Base-by-base conservation (phyloP, 2,113 vertebrate genomes). In the Procavia capensis region DNA sequence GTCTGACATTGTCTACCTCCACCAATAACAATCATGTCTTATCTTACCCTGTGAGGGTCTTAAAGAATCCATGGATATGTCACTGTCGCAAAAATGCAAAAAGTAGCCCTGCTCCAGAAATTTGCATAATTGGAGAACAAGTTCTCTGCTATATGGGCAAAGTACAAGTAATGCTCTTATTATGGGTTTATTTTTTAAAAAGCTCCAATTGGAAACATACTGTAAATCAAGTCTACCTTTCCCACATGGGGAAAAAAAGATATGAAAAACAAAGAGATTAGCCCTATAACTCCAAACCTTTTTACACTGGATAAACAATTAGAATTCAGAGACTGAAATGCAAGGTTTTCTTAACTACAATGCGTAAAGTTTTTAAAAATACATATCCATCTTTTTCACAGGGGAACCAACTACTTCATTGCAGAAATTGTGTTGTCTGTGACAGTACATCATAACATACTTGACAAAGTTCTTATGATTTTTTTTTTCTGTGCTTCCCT, bases 91-190 rank as follows among this genome's bases (percentile, higher is more conserved):
- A 41, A 34, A 27, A 24, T 57, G 22, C 6, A 43, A 66, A 86
- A 75, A 36, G 54, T 6, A 45, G 5, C 6, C 39, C 9, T 59
- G 2, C 50, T 83, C 29, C 24, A 64, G 29, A 79, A 87, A 90
- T n/a, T 43, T 64, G 27, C 36, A 63, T 74, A 91, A 80, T 79
- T 85, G 7, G 24, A 88, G 22, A 80, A 59, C 9, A 9, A 90
- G 20, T 17, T 4, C 41, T 75, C 86, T 93, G 22, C 6, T 61
- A 3, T 61, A 3, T 59, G n/a, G 17, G 16, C 9, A 70, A 41
- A 94, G 66, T 39, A 84, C 47, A 84, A 92, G n/a, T 82, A 80
- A 92, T 79, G 24, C 29, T 93, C 88, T 87, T 3, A 47, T 81
- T 74, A 34, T 31, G 16, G 4, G 3, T 80, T 34, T 83, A 31